Evolutionary conservation across 2,888 invertebrate genomes (phyloP).

Genomic region (Liodrosophila aerea): DNA sequence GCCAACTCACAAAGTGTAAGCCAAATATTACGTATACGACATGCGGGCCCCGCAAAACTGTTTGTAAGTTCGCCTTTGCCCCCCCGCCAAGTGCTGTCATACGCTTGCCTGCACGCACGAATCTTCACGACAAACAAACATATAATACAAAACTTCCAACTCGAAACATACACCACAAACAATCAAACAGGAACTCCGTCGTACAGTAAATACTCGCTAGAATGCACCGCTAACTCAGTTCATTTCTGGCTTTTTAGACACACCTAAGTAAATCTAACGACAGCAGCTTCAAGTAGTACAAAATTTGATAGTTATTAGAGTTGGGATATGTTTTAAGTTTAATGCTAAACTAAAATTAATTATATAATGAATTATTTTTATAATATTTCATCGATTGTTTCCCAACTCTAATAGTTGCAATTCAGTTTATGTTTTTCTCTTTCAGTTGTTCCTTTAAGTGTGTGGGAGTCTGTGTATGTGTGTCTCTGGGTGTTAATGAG

Average conservation of each 20-base stretch:
- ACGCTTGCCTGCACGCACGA: conserved; percentile 69
- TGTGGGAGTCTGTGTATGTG: conserved; percentile 33
- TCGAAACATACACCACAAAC: conserved; percentile 13
- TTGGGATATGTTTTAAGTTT: no score
- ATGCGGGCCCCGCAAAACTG: conserved; percentile 55
- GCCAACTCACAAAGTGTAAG: conserved; percentile 67
- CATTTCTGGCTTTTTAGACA: conserved; percentile 66
- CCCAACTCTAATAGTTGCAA: no score
- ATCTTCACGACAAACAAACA: conserved; percentile 22
- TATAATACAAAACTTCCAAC: conserved; percentile 17
- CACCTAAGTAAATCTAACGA: conserved; percentile 25
- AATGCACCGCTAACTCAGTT: conserved; percentile 67
- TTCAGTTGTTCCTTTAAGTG: conserved; percentile 15
- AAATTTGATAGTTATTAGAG: conserved; percentile 54
- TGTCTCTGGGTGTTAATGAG: conserved; percentile 29
- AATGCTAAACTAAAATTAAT: no score
- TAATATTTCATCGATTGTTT: no score
- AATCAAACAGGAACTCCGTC: conserved; percentile 37
- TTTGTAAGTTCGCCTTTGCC: conserved; percentile 57
- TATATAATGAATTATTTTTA: no score
- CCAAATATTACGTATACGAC: conserved; percentile 73
- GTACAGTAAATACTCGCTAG: conserved; percentile 61
- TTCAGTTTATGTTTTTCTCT: background rate
- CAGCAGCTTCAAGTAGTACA: conserved; percentile 51
- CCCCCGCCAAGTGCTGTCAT: conserved; percentile 14